These are phyloP conservation scores for Gnatocerus cornutus DNA, from an alignment of 2,888 invertebrate genomes.

Conservation along the genomic window DNA sequence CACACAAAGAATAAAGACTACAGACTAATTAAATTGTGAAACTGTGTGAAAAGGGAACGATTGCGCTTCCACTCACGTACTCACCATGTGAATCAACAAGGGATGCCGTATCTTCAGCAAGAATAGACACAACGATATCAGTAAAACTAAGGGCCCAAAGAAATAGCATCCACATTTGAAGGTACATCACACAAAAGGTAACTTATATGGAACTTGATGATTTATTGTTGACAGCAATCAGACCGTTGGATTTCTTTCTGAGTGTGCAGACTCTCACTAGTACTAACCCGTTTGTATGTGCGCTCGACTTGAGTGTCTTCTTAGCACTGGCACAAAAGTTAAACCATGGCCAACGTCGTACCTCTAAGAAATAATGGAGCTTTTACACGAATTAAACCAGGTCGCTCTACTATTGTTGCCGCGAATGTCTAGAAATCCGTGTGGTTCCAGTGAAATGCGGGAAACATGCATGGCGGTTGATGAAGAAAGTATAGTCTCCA, in stretches of 20 bases:
- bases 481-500: conserved; percentile 58
- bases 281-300: conserved; percentile 31
- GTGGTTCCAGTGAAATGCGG: conserved; percentile 59
- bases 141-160: conserved; percentile 67
- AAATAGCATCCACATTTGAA: conserved; percentile 67
- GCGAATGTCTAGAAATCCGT: conserved; percentile 55
- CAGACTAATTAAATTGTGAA: conserved; percentile 45
- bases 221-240: conserved; percentile 62
- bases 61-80: conserved; percentile 36
- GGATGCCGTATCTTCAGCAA: conserved; percentile 64
- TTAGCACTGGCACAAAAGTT: conserved; percentile 46
- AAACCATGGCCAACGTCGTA: conserved; percentile 25
- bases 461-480: conserved; percentile 55
- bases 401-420: conserved; percentile 61
- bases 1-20: conserved; percentile 23
- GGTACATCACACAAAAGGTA: conserved; percentile 57
- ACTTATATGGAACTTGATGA: conserved; percentile 23
- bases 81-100: conserved; percentile 58
- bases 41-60: conserved; percentile 47
- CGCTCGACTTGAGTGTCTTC: conserved; percentile 54
- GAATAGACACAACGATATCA: conserved; percentile 60
- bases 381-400: conserved; percentile 62
- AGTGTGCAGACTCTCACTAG: conserved; percentile 57
- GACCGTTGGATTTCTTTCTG: conserved; percentile 51
- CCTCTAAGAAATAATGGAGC: conserved; percentile 56